Conservation (phyloP, 2,797 vertebrate genomes). For the Aeoliscus strigatus region DNA sequence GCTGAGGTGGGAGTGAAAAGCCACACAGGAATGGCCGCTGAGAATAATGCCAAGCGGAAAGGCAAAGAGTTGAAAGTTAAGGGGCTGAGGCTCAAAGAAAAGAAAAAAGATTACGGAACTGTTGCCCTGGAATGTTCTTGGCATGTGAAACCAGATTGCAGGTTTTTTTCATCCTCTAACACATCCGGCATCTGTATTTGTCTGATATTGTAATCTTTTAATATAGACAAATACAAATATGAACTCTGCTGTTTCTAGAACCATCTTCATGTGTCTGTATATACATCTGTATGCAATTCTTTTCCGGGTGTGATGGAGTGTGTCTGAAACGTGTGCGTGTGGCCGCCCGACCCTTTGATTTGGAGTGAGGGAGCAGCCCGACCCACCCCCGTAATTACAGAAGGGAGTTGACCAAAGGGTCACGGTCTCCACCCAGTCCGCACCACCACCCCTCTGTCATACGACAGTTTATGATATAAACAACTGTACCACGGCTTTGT, state of each 20-base stretch:
- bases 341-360: conserved; percentile 66
- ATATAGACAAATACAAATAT: too few relatives aligned
- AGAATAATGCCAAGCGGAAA: conserved; percentile 30
- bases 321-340: conserved; percentile 28
- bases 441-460: too few relatives aligned
- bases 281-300: too few relatives aligned
- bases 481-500: conserved; percentile 28
- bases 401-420: conserved; percentile 46
- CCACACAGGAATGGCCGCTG: conserved; percentile 51
- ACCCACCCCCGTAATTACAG: conserved; percentile 66
- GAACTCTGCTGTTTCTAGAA: too few relatives aligned
- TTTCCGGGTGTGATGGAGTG: too few relatives aligned
- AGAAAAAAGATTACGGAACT: conserved; percentile 27
- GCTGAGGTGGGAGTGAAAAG: conserved; percentile 52
- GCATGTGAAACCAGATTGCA: conserved; percentile 51
- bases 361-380: conserved; percentile 51
- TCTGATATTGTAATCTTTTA: too few relatives aligned
- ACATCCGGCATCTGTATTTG: conserved; percentile 38
- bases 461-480: too few relatives aligned
- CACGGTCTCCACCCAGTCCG: conserved; percentile 65
- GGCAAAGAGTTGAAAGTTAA: conserved; percentile 5
- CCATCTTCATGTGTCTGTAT: too few relatives aligned
- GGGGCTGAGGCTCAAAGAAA: conserved; percentile 8
- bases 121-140: conserved; percentile 47
- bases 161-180: conserved; percentile 47